Evolutionary conservation across 2,888 invertebrate genomes (phyloP).

Genomic region (Drosophila mettleri): DNA sequence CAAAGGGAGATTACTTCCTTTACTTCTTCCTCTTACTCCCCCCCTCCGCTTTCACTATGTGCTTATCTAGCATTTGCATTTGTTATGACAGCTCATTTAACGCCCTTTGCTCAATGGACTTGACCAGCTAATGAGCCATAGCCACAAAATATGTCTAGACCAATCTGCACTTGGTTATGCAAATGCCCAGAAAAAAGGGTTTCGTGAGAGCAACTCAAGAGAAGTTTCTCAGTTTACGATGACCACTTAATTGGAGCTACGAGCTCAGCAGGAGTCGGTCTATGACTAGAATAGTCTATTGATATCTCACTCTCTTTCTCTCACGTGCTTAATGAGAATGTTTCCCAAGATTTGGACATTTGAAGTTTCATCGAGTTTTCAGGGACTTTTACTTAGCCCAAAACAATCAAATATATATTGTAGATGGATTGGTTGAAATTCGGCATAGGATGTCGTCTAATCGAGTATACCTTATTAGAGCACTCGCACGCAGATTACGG

Average conservation of each 20-base stretch:
- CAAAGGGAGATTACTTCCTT: neutral
- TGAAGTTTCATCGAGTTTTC: neutral
- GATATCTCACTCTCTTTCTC: neutral
- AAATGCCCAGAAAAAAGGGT: neutral
- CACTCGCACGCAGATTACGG: too few relatives aligned
- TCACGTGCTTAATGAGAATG: too few relatives aligned
- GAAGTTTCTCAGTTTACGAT: neutral
- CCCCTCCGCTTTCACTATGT: neutral
- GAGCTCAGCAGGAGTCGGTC: neutral
- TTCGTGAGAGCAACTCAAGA: conserved; percentile 30
- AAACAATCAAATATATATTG: too few relatives aligned
- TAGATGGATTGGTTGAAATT: too few relatives aligned
- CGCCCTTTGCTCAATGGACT: conserved; percentile 35
- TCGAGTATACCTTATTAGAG: too few relatives aligned
- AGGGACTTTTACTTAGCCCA: too few relatives aligned
- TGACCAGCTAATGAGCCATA: conserved; percentile 42
- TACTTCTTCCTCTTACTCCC: neutral
- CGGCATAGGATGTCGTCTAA: too few relatives aligned
- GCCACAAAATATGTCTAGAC: conserved; percentile 4
- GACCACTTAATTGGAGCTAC: neutral
- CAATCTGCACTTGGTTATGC: conserved; percentile 3
- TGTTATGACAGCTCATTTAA: conserved; percentile 79
- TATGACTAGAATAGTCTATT: neutral
- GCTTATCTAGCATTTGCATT: conserved; percentile 40
- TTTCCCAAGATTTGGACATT: too few relatives aligned